Evolutionary conservation across 2,888 invertebrate genomes (phyloP), one percentile per base, ranked within the genome.

Genomic region (Caenorhabditis panamensis): DNA sequence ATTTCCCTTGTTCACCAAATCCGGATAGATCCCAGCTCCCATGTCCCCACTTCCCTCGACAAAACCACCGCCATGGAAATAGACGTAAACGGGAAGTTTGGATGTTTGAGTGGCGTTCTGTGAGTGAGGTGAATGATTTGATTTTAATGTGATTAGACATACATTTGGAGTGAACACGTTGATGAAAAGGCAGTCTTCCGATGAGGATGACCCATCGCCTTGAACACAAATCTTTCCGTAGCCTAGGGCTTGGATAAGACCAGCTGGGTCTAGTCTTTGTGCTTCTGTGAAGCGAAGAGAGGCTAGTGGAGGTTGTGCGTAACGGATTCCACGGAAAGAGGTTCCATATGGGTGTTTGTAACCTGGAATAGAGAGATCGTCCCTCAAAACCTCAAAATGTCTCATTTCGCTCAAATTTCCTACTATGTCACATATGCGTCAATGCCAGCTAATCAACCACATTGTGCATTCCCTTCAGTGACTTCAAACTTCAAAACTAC

Each of bases 21-120:
- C 76, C 13, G 75, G 75, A 54, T 79, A 84, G 11, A 84, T 73
- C 41, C 77, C 83, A 1, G 67, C 79, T 5, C 79, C 79, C 79
- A 79, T 64, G 20, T 82, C 44, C 1, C 84, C 84, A 31, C 71
- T 63, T 13, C 83, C 83, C 11, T 72, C 83, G 4, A 76, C 31
- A 49, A 84, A 83, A 26, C 84, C 84, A 53, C 83, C 84, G 9
- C 83, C 84, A 61, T 79, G 78, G 44, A 84, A 79, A 53, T 77
- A 84, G 8, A 84, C 58, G 59, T 78, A 82, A 0, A 82, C 79
- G 11, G 84, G 84, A 31, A 84, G 73, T 58, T 71, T 73, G 18
- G 75, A 75, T 16, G 54, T 20, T 58, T 26, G 18, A 20, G 82
- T 80, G 8, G 53, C 67, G 41, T 82, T 79, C 84, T 84, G 44